Evolutionary conservation across 2,888 invertebrate genomes (phyloP).

Genomic region (Eristalis intricaria): DNA sequence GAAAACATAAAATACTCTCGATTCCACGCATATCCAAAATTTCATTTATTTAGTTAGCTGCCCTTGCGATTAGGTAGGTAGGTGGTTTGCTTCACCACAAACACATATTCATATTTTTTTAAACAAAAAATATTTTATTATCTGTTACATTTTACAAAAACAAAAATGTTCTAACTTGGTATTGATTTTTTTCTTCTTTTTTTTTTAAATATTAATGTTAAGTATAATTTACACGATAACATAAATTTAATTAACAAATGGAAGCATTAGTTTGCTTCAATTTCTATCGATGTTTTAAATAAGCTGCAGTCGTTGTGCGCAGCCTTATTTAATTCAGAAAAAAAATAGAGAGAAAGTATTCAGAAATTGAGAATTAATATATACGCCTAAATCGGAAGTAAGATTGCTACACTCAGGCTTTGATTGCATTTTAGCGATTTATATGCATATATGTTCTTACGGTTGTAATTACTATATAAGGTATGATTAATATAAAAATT

Average conservation of each 20-base stretch:
- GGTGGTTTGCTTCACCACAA: constrained; percentile 7
- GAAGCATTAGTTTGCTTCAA: constrained; percentile 33
- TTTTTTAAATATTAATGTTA: constrained; percentile 22
- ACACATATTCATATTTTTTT: constrained; percentile 21
- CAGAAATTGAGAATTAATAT: constrained; percentile 31
- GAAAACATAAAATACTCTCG: background rate
- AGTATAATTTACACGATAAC: constrained; percentile 42
- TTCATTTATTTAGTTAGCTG: background rate
- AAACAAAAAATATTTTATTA: constrained; percentile 1
- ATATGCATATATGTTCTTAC: constrained; percentile 18
- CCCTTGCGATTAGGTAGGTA: background rate
- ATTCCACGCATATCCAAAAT: background rate
- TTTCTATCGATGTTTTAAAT: constrained; percentile 24
- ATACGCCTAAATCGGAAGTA: constrained; percentile 42
- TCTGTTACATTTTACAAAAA: constrained; percentile 31
- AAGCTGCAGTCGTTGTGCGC: background rate
- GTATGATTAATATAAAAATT: constrained; percentile 59
- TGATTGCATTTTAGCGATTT: constrained; percentile 34
- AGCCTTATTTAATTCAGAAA: background rate
- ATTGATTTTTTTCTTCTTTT: constrained; percentile 33
- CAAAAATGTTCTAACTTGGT: constrained; percentile 45
- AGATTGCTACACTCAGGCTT: constrained; percentile 59
- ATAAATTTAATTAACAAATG: constrained; percentile 23
- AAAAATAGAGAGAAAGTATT: background rate
- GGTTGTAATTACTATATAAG: constrained; percentile 37